These are phyloP conservation scores for Monopterus albus DNA, from an alignment of 2,113 vertebrate species.

Conservation along the genomic window DNA sequence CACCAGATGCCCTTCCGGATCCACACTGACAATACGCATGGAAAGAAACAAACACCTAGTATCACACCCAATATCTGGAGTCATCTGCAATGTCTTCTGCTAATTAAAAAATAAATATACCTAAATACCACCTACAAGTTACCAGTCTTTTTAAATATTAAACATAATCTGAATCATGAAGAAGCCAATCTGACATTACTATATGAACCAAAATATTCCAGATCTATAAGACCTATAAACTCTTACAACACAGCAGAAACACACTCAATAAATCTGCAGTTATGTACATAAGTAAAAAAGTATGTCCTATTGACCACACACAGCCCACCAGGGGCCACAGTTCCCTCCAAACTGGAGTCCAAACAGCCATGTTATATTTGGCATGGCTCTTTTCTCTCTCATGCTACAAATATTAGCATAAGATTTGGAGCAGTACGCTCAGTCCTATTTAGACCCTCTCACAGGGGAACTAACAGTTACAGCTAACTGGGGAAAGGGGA, in stretches of 20 bases:
- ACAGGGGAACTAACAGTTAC: slow-evolving; percentile 58
- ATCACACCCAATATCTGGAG: slow-evolving; percentile 13
- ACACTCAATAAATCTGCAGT: slow-evolving; percentile 66
- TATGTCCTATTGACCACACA: slow-evolving; percentile 75
- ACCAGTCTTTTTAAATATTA: slow-evolving; percentile 67
- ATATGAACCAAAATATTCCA: slow-evolving; percentile 66
- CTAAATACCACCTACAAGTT: slow-evolving; percentile 41
- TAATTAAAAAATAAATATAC: slow-evolving; percentile 70
- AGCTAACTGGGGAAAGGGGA: slow-evolving; percentile 63
- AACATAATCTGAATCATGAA: slow-evolving; percentile 62
- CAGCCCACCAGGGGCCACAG: slow-evolving; percentile 80
- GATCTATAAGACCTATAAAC: slow-evolving; percentile 86
- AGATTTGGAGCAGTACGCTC: slow-evolving; percentile 63
- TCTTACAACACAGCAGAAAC: slow-evolving; percentile 71
- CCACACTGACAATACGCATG: no score
- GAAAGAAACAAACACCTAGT: slow-evolving; percentile 4
- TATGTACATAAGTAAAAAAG: slow-evolving; percentile 65
- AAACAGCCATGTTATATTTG: slow-evolving; percentile 77
- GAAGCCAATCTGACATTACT: slow-evolving; percentile 60
- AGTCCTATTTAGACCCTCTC: slow-evolving; percentile 57
- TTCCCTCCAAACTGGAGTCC: slow-evolving; percentile 80
- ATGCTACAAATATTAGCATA: slow-evolving; percentile 74
- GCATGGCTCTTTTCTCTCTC: slow-evolving; percentile 72
- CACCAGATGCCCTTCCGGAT: no score
- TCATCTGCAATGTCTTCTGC: slow-evolving; percentile 11